These are phyloP conservation scores for Nasua narica DNA, from an alignment of 2,797 vertebrate species.

Conservation along the genomic window DNA sequence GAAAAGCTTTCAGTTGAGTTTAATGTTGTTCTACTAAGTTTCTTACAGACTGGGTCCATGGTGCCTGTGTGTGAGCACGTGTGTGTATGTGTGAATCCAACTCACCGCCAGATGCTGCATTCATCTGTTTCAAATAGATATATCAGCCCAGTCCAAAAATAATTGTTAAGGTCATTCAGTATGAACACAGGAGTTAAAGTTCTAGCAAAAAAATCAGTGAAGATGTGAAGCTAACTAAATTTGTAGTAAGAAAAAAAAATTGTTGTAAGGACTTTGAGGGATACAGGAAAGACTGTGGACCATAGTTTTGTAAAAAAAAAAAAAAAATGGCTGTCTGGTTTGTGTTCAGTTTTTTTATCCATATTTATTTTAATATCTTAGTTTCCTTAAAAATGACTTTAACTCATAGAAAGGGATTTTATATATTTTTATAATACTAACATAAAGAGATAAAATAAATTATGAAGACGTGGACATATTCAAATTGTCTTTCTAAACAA, in stretches of 20 bases:
- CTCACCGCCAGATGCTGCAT: neutral
- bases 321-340: no score
- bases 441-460: neutral
- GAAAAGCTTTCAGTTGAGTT: constrained; percentile 25
- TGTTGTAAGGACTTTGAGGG: neutral
- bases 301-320: neutral
- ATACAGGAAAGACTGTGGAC: neutral
- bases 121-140: neutral
- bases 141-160: neutral
- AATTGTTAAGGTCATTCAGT: neutral
- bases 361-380: neutral
- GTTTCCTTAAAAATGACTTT: neutral
- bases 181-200: neutral
- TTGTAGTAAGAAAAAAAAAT: neutral
- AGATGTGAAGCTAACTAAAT: neutral
- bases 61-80: neutral
- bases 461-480: neutral
- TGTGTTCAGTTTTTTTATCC: neutral
- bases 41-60: neutral
- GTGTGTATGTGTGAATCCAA: neutral
- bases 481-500: neutral
- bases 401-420: neutral
- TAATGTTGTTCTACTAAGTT: neutral
- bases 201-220: neutral
- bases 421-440: neutral